Percentiles rank a stretch among this genome's conserved stretches.
These are phyloP conservation scores for Ptychochromis oligacanthus DNA, from an alignment of 2,113 vertebrate genomes.

Conservation along the genomic window DNA sequence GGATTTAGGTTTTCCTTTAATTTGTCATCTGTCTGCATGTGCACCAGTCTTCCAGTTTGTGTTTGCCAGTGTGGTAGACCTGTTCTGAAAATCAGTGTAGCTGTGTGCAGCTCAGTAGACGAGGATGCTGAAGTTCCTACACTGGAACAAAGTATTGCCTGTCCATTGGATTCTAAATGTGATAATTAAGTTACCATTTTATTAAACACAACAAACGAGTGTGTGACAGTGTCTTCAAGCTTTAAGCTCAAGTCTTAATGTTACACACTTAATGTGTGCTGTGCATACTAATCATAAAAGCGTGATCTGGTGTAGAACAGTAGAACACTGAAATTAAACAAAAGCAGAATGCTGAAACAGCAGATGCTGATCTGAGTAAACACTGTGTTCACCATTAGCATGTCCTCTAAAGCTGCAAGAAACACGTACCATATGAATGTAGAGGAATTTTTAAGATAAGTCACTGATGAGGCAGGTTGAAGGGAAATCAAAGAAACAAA, in stretches of 20 bases:
- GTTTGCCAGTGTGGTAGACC: background rate
- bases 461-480: no score
- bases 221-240: background rate
- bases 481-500: no score
- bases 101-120: background rate
- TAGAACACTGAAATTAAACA: background rate
- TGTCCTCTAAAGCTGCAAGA: no score
- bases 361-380: background rate
- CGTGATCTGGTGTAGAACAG: background rate
- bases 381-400: background rate
- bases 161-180: background rate
- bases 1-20: background rate
- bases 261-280: background rate
- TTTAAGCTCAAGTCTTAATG: fast-evolving
- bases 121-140: background rate
- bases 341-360: background rate
- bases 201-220: background rate
- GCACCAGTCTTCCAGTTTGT: background rate
- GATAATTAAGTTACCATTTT: background rate
- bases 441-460: no score
- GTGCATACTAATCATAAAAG: no score
- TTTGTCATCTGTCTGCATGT: background rate
- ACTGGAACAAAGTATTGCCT: background rate
- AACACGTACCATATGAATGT: no score
- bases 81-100: no score